Percentiles rank a stretch among this genome's conserved stretches.
These are phyloP conservation scores for Mastigias papua DNA, from an alignment of 30 jellyfish, hydroid and myxozoan genomes.

Conservation along the genomic window DNA sequence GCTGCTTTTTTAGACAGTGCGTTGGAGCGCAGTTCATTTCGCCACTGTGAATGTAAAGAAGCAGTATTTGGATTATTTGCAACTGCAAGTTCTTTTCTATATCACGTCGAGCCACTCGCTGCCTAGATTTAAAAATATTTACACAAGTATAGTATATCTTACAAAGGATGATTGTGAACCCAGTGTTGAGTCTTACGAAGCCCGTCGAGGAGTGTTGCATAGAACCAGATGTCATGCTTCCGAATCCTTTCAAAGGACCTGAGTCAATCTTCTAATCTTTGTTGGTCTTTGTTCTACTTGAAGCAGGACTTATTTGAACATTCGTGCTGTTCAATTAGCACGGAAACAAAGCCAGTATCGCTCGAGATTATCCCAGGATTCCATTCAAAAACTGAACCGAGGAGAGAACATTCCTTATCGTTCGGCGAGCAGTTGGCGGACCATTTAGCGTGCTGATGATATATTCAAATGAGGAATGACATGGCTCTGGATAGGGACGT, in stretches of 20 bases:
- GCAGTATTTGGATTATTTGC: neutral
- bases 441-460: neutral
- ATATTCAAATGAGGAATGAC: neutral
- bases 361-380: constrained; percentile 63
- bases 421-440: constrained; percentile 15
- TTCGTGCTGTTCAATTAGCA: constrained; percentile 79
- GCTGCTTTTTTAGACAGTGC: neutral
- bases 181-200: constrained; percentile 22
- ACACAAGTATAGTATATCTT: neutral
- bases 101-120: constrained; percentile 23
- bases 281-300: constrained; percentile 57
- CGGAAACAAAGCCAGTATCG: constrained; percentile 72
- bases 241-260: constrained; percentile 38
- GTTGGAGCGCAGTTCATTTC: neutral
- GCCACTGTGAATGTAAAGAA: neutral
- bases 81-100: neutral
- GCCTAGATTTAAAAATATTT: constrained; percentile 29
- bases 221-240: constrained; percentile 65
- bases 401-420: constrained; percentile 14
- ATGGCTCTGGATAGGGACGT: constrained; percentile 74
- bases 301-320: constrained; percentile 71
- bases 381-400: constrained; percentile 43
- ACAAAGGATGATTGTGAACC: constrained; percentile 28
- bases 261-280: constrained; percentile 68
- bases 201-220: constrained; percentile 20